Conservation (phyloP, 2,797 vertebrate genomes). For the Gastrophryne carolinensis region DNA sequence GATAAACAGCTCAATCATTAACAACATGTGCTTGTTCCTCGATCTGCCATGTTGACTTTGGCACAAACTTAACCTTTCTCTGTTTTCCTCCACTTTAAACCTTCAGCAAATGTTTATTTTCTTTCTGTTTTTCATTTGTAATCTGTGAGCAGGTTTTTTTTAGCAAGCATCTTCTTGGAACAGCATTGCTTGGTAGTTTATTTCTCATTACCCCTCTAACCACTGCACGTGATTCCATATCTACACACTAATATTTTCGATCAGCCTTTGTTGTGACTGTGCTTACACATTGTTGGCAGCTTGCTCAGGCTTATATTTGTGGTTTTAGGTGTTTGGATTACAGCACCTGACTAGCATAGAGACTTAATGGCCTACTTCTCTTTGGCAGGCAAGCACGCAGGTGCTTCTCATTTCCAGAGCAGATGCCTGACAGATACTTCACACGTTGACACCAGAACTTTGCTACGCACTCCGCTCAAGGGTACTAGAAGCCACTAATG, state of each 20-base stretch:
- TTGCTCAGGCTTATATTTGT: constrained; percentile 18
- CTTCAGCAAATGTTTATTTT: constrained; percentile 26
- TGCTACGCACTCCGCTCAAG: constrained; percentile 30
- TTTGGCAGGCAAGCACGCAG: constrained; percentile 45
- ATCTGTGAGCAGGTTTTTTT: constrained; percentile 50
- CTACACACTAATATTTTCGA: constrained; percentile 29
- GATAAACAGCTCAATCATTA: constrained; percentile 52
- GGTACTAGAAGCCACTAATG: constrained; percentile 8
- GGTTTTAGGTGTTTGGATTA: constrained; percentile 55
- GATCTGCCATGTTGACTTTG: constrained; percentile 51
- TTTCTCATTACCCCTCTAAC: constrained; percentile 31
- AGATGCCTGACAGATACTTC: constrained; percentile 53
- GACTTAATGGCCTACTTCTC: constrained; percentile 47
- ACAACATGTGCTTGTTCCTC: constrained; percentile 42
- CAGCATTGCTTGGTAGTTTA: constrained; percentile 39
- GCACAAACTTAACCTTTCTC: constrained; percentile 42
- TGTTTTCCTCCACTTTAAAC: constrained; percentile 33
- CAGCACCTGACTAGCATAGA: constrained; percentile 52
- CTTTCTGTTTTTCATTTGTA: constrained; percentile 54
- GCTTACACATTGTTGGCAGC: constrained; percentile 17
- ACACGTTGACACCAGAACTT: constrained; percentile 38
- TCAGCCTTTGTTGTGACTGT: constrained; percentile 47
- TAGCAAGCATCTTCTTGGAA: constrained; percentile 42
- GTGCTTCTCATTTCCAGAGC: constrained; percentile 51
- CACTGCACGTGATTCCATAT: not conserved